Evolutionary conservation across 1,140 invertebrate species (phyloP).

Genomic region (Pogonomyrmex californicus): DNA sequence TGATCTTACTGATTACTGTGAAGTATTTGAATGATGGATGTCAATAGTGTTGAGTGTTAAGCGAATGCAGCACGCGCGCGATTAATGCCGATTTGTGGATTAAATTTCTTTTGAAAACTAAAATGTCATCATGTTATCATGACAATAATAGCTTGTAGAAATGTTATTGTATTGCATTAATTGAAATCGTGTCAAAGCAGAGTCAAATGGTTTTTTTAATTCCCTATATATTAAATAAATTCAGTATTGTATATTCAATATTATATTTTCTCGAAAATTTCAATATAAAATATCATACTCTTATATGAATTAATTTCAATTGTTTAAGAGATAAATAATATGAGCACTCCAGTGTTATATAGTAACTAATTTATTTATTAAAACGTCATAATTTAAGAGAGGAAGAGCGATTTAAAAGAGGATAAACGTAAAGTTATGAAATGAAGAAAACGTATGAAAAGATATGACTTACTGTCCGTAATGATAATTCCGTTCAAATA

Average conservation of each 20-base stretch:
- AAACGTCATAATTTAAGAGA: neutral
- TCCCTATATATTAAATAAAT: neutral
- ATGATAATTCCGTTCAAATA: neutral
- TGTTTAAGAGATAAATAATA: neutral
- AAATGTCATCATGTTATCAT: neutral
- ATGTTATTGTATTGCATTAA: slow-evolving; percentile 12
- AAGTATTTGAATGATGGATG: neutral
- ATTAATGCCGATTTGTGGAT: slow-evolving; percentile 28
- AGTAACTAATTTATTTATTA: neutral
- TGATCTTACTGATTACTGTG: slow-evolving; percentile 12
- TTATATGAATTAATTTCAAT: neutral
- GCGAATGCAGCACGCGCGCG: neutral
- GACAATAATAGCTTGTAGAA: neutral
- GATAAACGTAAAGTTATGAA: neutral
- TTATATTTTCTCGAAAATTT: neutral
- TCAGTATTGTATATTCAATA: neutral
- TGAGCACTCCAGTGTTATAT: neutral
- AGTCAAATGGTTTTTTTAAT: neutral
- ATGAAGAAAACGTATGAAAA: slow-evolving; percentile 28
- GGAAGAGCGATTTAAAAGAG: neutral
- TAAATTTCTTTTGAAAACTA: slow-evolving; percentile 5
- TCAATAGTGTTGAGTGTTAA: slow-evolving; percentile 12
- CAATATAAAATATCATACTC: neutral
- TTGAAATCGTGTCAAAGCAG: neutral
- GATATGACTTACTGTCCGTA: slow-evolving; percentile 13